Conservation (phyloP, 2,113 vertebrate genomes). For the Sardina pilchardus region DNA sequence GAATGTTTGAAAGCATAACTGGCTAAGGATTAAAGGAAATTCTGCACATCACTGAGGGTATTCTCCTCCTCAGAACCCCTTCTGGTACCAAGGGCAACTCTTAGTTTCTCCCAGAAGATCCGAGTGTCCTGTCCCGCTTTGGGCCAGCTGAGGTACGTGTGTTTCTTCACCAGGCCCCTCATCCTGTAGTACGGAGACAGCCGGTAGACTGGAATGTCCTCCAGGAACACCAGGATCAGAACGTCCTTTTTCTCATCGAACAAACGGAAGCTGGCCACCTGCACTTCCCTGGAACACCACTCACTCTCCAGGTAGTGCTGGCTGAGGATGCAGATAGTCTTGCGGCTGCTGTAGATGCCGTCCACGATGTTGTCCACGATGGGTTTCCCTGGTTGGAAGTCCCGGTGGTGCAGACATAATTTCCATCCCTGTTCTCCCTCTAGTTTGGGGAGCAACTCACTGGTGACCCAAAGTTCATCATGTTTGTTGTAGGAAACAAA, state of each 20-base stretch:
- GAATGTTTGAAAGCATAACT: no score
- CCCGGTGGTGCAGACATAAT: slow-evolving; percentile 76
- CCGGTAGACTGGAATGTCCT: no score
- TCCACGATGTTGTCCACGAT: slow-evolving; percentile 77
- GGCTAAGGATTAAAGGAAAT: no score
- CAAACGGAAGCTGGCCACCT: no score
- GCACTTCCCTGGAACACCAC: slow-evolving; percentile 68
- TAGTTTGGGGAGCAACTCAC: slow-evolving; percentile 67
- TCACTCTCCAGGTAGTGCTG: slow-evolving; percentile 69
- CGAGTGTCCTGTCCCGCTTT: slow-evolving; percentile 36
- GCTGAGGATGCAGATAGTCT: slow-evolving; percentile 76
- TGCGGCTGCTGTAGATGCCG: slow-evolving; percentile 73
- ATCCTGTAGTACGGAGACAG: no score
- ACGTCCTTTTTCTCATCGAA: no score
- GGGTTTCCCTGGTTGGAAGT: slow-evolving; percentile 73
- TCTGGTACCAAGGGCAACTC: slow-evolving; percentile 56
- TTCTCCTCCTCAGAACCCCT: slow-evolving; percentile 29
- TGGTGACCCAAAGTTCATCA: slow-evolving; percentile 71
- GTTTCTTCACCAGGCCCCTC: no score
- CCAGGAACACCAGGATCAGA: no score
- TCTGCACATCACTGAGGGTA: no score
- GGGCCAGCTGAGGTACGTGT: slow-evolving; percentile 47
- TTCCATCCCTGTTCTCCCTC: slow-evolving; percentile 72
- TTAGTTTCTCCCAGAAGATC: slow-evolving; percentile 75
- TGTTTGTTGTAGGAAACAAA: slow-evolving; percentile 74